Base-by-base conservation (phyloP, 2,888 invertebrate species). In the Ernsta delagoae region DNA sequence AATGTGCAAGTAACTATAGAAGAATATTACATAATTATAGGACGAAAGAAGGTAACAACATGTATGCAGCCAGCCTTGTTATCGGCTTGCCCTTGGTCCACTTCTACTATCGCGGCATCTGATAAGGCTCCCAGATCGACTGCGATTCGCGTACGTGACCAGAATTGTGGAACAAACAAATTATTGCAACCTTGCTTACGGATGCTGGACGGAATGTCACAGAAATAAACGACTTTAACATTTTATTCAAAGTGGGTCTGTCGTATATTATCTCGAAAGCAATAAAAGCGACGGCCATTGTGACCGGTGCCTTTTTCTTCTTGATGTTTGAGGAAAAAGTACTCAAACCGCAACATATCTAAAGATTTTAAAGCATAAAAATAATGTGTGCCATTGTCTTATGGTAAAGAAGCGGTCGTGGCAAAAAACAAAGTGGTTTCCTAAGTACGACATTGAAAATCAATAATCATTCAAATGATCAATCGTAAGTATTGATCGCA, bases 81-180 rank as follows among this genome's bases (percentile, higher is more conserved):
- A 91, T 90, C 89, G 81, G 80, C 75, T 81, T 84, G 91, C 91
- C 92, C 92, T 93, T 93, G 92, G 88, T 88, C 92, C 86, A 92
- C 87, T 88, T 92, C 64, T 71, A 80, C 84, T 91, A 90, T 50
- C 50, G 50, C 50, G 50, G 50, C 16, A 16, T 90, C 89, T 85
- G 91, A 92, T 92, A 89, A 84, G 81, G 78, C 73, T 79, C 70
- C 54, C 69, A 67, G 65, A 71, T 71, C 63, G 59, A 50, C 48
- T 50, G 68, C 70, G 54, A 68, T 62, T 62, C 50, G 39, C 56
- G n/a, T 45, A 61, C 67, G 67, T 61, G 67, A 61, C 54, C 60
- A 48, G 61, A 54, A 59, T 56, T 45, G 1, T 39, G 43, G 56
- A 43, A 45, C 64, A 39, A 16, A 54, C 54, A 50, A 61, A 54